These are phyloP conservation scores for Heterohyrax brucei DNA, from an alignment of 2,797 vertebrate genomes.

Conservation along the genomic window DNA sequence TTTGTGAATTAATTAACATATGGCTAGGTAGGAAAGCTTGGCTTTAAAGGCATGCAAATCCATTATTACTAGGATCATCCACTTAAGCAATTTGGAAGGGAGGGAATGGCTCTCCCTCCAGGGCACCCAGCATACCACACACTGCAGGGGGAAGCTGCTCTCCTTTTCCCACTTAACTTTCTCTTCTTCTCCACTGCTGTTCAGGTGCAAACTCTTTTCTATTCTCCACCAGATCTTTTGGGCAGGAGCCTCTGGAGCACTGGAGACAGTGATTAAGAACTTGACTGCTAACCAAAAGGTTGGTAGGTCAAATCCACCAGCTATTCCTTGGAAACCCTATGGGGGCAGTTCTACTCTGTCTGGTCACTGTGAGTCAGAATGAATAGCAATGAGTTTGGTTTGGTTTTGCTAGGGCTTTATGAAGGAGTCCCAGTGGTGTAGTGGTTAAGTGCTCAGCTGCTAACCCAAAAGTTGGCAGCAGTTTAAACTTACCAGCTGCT, in stretches of 20 bases:
- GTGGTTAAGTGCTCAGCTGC: too few relatives aligned
- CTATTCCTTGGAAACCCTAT: too few relatives aligned
- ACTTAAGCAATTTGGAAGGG: neutral
- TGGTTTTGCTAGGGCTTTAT: too few relatives aligned
- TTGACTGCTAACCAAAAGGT: neutral
- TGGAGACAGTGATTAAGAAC: neutral
- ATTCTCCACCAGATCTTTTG: neutral
- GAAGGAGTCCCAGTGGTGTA: too few relatives aligned
- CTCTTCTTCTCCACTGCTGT: neutral
- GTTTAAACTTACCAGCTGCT: too few relatives aligned
- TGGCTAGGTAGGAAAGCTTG: slow-evolving; percentile 6
- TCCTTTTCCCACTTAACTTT: neutral
- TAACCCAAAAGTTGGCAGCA: too few relatives aligned
- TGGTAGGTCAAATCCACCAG: neutral
- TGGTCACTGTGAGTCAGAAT: too few relatives aligned
- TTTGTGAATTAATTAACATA: slow-evolving; percentile 16
- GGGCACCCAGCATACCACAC: neutral
- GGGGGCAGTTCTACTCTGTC: too few relatives aligned
- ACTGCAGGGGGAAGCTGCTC: neutral
- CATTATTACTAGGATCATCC: neutral
- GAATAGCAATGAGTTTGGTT: too few relatives aligned
- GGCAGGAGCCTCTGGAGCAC: neutral
- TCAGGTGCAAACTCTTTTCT: neutral
- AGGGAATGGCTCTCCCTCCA: neutral
- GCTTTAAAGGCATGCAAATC: slow-evolving; percentile 64